A percentile compares a stretch with the other conserved stretches of the same genome.
Evolutionary conservation across 2,797 vertebrate genomes (phyloP).

Genomic region (Molossus molossus): DNA sequence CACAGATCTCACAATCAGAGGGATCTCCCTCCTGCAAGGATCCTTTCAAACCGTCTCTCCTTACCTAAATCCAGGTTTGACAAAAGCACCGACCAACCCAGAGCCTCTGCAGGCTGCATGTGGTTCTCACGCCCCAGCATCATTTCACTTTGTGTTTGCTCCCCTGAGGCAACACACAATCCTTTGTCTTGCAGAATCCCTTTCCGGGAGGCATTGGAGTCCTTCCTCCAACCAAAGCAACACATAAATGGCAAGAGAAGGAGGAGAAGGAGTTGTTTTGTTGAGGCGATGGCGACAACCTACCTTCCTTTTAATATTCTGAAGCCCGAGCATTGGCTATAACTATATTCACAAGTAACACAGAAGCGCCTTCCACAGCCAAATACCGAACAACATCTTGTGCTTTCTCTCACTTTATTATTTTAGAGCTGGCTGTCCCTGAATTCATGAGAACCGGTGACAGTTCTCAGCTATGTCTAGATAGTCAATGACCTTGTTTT

Average conservation of each 20-base stretch:
- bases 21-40: background rate
- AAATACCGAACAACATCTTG: background rate
- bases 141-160: background rate
- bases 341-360: background rate
- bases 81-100: conserved; percentile 61
- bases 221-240: background rate
- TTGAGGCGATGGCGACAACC: background rate
- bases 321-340: background rate
- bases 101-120: rapidly evolving
- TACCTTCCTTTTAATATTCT: background rate
- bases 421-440: background rate
- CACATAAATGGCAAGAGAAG: background rate
- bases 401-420: background rate
- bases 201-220: background rate
- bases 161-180: background rate
- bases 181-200: background rate
- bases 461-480: background rate
- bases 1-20: background rate
- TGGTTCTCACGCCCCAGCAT: background rate
- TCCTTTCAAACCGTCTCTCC: background rate
- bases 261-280: background rate
- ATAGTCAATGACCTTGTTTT: background rate
- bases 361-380: background rate
- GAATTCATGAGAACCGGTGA: background rate
- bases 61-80: background rate